These are phyloP conservation scores for Aphodius sticticus DNA, from an alignment of 2,888 invertebrate genomes.

Conservation along the genomic window DNA sequence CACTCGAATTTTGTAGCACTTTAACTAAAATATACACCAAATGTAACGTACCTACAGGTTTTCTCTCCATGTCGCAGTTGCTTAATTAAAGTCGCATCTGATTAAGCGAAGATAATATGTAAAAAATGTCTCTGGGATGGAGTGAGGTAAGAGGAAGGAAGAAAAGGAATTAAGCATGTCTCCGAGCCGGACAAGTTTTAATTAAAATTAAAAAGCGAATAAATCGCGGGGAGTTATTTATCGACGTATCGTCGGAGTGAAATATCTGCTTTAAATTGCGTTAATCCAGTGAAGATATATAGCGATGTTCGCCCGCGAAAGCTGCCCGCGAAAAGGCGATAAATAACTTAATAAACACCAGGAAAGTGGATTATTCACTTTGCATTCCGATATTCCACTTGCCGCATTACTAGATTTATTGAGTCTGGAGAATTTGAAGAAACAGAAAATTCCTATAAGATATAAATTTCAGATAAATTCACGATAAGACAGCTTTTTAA, in stretches of 20 bases:
- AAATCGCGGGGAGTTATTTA: conserved; percentile 23
- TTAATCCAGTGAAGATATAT: not conserved
- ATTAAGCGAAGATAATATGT: not conserved
- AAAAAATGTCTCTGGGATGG: not conserved
- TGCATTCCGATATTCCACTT: not conserved
- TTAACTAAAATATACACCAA: not conserved
- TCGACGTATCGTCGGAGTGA: not conserved
- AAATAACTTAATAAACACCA: conserved; percentile 4
- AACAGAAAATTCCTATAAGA: no score
- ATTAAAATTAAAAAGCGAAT: conserved; percentile 27
- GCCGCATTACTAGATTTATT: not conserved
- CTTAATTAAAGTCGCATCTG: not conserved
- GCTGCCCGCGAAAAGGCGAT: conserved; percentile 4
- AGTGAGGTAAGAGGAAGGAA: not conserved
- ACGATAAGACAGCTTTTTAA: no score
- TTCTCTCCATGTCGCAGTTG: not conserved
- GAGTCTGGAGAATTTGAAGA: no score
- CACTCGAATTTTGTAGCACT: not conserved
- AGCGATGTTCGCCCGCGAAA: not conserved
- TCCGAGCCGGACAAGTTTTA: conserved; percentile 13
- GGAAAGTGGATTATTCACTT: not conserved
- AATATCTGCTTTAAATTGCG: not conserved
- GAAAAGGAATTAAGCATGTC: conserved; percentile 6
- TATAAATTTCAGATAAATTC: no score
- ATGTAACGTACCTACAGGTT: not conserved